A percentile compares a stretch with the other conserved stretches of the same genome.
Evolutionary conservation across 2,113 vertebrate species (phyloP).

Genomic region (Anarhynchus alexandrinus): DNA sequence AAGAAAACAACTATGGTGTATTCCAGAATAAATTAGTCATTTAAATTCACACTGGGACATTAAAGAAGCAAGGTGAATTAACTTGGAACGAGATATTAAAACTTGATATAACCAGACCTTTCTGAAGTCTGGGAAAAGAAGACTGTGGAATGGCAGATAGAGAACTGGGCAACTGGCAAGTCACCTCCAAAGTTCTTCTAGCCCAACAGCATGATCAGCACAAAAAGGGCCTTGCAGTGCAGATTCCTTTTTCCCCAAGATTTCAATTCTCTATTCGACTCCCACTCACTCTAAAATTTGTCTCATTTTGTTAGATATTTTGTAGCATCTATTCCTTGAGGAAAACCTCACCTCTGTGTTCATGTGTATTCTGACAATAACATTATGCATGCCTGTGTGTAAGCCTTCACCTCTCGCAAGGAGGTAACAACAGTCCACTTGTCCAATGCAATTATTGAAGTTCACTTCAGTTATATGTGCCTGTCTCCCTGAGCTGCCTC

Average conservation of each 20-base stretch:
- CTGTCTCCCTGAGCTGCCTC: neutral
- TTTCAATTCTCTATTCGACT: neutral
- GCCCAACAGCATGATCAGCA: neutral
- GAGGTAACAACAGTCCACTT: neutral
- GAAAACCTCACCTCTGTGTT: neutral
- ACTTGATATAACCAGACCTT: neutral
- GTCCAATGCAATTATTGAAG: neutral
- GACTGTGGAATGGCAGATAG: neutral
- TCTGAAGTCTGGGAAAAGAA: neutral
- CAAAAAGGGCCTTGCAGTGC: neutral
- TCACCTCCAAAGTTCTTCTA: neutral
- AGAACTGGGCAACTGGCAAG: neutral
- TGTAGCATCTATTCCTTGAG: neutral
- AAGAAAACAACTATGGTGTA: neutral
- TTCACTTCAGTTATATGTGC: neutral
- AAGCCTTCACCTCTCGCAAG: neutral
- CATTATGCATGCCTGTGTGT: neutral
- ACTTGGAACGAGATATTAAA: neutral
- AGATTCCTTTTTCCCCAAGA: neutral
- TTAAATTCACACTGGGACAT: slow-evolving; percentile 26
- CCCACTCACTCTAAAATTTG: neutral
- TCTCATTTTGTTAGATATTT: neutral
- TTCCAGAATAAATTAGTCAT: neutral
- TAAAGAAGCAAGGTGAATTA: slow-evolving; percentile 45
- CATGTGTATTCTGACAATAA: neutral